Evolutionary conservation across 2,797 vertebrate genomes (phyloP), one percentile per base, ranked within the genome.

Genomic region (Sarcophilus harrisii): DNA sequence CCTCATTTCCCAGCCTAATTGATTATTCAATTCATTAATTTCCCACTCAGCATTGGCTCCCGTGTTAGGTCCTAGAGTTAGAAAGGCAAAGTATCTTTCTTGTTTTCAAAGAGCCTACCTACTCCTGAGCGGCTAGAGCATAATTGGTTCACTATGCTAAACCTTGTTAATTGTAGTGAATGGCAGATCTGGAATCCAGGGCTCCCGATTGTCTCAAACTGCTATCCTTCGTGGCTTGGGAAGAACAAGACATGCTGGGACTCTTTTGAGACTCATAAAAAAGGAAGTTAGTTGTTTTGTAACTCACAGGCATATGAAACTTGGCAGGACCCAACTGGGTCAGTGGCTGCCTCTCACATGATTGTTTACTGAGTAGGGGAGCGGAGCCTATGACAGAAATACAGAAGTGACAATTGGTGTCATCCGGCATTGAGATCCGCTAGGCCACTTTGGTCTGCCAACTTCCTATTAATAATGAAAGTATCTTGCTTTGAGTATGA

Each of bases 281-380:
- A 98, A 98, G 98, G 97, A 98, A 98, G 94, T 87, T 45, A 11
- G 21, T 4, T 90, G 87, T 98, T 98, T 98, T 66, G 16, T 96
- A 98, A 98, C 97, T 97, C 55, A 97, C 66, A 94, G 97, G 96
- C 5, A 2, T 92, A 32, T 96, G 94, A 96, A 98, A 96, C 96
- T 98, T 98, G 98, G 95, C 0, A 2, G 93, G 93, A 94, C 93
- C 58, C 58, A 92, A 59, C 95, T 32, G 1, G 93, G 94, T 95
- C 96, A 96, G 96, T 96, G 97, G 93, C 97, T 97, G 95, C 52
- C 91, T 81, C 94, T 96, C 96, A 93, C 93, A 94, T 95, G 97
- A 97, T 57, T 95, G 90, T 96, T 96, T 94, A 94, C 94, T 93
- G 73, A 87, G 93, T 54, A 96, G 93, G 96, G 1, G 93, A 92